These are phyloP conservation scores for Pelecanoides urinatrix DNA, from an alignment of 2,113 vertebrate species.

Conservation along the genomic window DNA sequence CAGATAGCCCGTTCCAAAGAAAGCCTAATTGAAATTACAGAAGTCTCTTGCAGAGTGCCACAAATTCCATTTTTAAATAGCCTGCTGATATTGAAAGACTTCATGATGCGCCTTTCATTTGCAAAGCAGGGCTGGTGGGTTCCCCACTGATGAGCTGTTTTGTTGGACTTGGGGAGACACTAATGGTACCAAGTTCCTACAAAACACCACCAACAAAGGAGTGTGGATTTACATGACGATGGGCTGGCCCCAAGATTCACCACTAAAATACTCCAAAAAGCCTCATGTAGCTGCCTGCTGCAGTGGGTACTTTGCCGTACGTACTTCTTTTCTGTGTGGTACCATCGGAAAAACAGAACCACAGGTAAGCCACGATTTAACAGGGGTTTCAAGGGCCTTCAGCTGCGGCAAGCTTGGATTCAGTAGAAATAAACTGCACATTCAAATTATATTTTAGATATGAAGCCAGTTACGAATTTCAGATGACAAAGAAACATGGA, in stretches of 20 bases:
- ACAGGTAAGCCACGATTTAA: not conserved
- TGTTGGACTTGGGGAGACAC: not conserved
- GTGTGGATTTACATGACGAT: constrained; percentile 8
- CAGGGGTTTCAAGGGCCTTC: not conserved
- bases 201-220: constrained; percentile 27
- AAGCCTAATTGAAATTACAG: constrained; percentile 42
- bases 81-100: constrained; percentile 35
- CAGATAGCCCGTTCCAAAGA: constrained; percentile 29
- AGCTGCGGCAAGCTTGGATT: not conserved
- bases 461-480: not conserved
- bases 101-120: constrained; percentile 43
- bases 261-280: not conserved
- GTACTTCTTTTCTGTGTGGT: not conserved
- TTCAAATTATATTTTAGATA: not conserved
- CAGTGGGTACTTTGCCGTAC: not conserved
- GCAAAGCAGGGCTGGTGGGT: not conserved
- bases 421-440: not conserved
- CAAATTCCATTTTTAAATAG: constrained; percentile 43
- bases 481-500: not conserved
- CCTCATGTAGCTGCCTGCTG: not conserved
- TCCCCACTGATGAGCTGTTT: constrained; percentile 23
- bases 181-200: not conserved
- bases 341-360: not conserved
- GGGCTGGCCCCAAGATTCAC: not conserved
- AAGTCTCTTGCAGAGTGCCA: constrained; percentile 41